These are phyloP conservation scores for Chiloscyllium plagiosum DNA, from an alignment of 2,113 vertebrate species.

Conservation along the genomic window DNA sequence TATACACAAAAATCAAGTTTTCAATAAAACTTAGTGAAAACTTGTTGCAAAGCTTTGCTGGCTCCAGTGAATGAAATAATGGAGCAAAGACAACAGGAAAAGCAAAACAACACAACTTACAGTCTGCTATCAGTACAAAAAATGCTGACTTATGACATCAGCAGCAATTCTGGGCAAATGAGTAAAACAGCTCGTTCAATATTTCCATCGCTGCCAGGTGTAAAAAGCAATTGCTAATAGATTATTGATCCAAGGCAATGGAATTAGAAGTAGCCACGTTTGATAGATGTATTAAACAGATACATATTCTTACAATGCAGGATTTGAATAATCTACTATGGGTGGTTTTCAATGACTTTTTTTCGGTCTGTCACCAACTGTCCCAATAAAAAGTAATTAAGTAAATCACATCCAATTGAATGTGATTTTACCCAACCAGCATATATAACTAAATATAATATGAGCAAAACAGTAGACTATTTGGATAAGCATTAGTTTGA, in stretches of 20 bases:
- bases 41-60: background rate
- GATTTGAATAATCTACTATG: background rate
- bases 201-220: constrained; percentile 14
- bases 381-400: background rate
- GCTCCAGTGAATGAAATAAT: constrained; percentile 15
- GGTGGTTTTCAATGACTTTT: background rate
- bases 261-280: constrained; percentile 1
- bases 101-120: background rate
- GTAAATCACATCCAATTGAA: background rate
- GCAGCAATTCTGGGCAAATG: constrained; percentile 6
- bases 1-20: background rate
- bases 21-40: background rate
- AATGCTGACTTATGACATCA: background rate
- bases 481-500: background rate
- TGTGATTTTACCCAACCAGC: background rate
- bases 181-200: background rate
- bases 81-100: background rate
- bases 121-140: background rate
- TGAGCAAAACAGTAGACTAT: background rate
- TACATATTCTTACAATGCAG: background rate
- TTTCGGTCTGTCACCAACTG: background rate
- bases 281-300: background rate
- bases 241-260: constrained; percentile 32
- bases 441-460: background rate
- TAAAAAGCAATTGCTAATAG: constrained; percentile 26